A percentile compares a stretch with the other conserved stretches of the same genome.
These are phyloP conservation scores for Pelobates fuscus DNA, from an alignment of 2,113 vertebrate species.

Conservation along the genomic window DNA sequence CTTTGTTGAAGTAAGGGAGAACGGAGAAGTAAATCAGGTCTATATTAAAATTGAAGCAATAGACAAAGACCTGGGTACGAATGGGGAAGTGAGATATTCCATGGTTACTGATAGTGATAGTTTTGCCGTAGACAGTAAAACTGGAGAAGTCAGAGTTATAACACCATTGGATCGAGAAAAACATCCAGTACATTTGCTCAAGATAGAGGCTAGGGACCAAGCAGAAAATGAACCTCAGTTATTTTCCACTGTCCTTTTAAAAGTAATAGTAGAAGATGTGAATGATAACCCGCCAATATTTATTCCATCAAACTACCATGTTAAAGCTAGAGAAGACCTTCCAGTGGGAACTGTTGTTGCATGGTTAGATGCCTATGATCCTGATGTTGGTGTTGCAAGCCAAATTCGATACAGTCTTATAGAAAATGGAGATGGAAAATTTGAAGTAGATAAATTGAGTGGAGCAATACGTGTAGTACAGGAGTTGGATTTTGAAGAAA, in stretches of 20 bases:
- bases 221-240: slow-evolving; percentile 78
- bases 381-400: slow-evolving; percentile 86
- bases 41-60: slow-evolving; percentile 91
- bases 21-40: slow-evolving; percentile 73
- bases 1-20: slow-evolving; percentile 87
- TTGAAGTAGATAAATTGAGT: slow-evolving; percentile 93
- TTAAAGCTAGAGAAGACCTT: slow-evolving; percentile 92
- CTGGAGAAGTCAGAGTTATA: slow-evolving; percentile 80
- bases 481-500: slow-evolving; percentile 90
- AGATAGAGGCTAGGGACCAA: slow-evolving; percentile 87
- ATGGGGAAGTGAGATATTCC: slow-evolving; percentile 83
- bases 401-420: slow-evolving; percentile 90
- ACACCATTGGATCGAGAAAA: slow-evolving; percentile 81
- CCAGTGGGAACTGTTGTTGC: slow-evolving; percentile 88
- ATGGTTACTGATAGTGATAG: slow-evolving; percentile 87
- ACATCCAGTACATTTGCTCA: slow-evolving; percentile 75
- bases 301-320: slow-evolving; percentile 86
- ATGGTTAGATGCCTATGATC: slow-evolving; percentile 92
- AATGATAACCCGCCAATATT: slow-evolving; percentile 94
- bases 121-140: slow-evolving; percentile 80
- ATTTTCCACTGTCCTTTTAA: slow-evolving; percentile 82
- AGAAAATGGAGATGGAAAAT: slow-evolving; percentile 84
- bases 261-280: slow-evolving; percentile 86
- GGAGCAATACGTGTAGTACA: slow-evolving; percentile 87
- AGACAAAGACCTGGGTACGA: slow-evolving; percentile 84